These are phyloP conservation scores for Chrysemys picta DNA, from an alignment of 2,113 vertebrate species.

Conservation along the genomic window DNA sequence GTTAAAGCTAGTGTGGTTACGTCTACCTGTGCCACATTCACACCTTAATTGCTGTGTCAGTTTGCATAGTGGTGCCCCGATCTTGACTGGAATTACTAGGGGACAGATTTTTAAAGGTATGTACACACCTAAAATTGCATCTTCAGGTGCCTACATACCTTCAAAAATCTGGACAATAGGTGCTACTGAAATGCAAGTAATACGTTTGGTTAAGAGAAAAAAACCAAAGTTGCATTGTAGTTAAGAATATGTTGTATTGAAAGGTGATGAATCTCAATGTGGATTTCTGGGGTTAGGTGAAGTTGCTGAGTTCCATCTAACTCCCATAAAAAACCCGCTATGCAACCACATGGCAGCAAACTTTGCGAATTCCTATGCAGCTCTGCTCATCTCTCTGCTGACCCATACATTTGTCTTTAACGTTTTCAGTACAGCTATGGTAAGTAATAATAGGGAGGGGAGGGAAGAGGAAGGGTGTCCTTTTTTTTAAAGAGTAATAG, in stretches of 20 bases:
- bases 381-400: not conserved
- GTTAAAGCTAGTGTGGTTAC: not conserved
- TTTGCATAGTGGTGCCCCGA: not conserved
- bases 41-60: not conserved
- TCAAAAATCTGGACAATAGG: not conserved
- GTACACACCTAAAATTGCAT: not conserved
- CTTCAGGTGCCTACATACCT: not conserved
- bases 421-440: not conserved
- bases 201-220: not conserved
- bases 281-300: not conserved
- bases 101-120: not conserved
- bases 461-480: not conserved
- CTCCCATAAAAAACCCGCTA: not conserved
- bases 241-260: not conserved
- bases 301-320: not conserved
- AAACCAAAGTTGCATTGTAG: not conserved
- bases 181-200: not conserved
- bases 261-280: not conserved
- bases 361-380: not conserved
- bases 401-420: not conserved
- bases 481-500: constrained; percentile 29
- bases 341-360: not conserved
- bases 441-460: not conserved
- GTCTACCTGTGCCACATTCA: not conserved
- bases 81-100: not conserved